Percentiles rank a stretch among this genome's conserved stretches.
phyloP scores from a whole-genome alignment of 2,797 vertebrate species.

The Sebastes kiyomatsui region DNA sequence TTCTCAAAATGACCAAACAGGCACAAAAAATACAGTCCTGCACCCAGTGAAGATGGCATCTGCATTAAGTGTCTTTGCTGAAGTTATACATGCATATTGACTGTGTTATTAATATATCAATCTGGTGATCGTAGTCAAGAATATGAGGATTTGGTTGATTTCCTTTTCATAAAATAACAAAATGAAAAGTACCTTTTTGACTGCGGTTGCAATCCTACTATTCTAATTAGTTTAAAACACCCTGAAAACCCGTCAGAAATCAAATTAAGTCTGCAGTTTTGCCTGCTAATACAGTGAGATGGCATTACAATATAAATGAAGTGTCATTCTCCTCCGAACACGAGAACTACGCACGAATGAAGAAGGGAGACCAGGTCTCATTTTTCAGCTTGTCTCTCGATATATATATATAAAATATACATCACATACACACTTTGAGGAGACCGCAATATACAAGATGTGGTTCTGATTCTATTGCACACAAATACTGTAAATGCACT shows the following conservation, averaged over 20 bases:
- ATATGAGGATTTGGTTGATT: not conserved
- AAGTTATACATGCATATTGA: not conserved
- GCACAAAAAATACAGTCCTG: not conserved
- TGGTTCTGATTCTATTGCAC: not conserved
- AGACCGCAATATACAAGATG: not conserved
- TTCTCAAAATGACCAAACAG: not conserved
- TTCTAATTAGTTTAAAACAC: not conserved
- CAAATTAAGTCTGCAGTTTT: not conserved
- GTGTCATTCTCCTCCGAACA: not conserved
- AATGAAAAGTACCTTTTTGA: not conserved
- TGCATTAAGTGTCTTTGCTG: not conserved
- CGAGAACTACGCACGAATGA: not conserved
- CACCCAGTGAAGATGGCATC: not conserved
- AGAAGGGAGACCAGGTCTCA: not conserved
- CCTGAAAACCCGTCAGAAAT: not conserved
- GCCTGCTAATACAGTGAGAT: not conserved
- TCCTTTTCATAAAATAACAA: not conserved
- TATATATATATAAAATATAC: not conserved
- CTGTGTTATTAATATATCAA: not conserved
- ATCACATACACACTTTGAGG: not conserved
- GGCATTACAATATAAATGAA: conserved; percentile 9
- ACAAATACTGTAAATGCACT: not conserved
- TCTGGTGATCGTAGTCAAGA: not conserved
- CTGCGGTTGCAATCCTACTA: not conserved
- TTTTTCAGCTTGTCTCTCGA: not conserved